Evolutionary conservation across 2,113 vertebrate genomes (phyloP).

Genomic region (Cyphomyrus discorhynchus): DNA sequence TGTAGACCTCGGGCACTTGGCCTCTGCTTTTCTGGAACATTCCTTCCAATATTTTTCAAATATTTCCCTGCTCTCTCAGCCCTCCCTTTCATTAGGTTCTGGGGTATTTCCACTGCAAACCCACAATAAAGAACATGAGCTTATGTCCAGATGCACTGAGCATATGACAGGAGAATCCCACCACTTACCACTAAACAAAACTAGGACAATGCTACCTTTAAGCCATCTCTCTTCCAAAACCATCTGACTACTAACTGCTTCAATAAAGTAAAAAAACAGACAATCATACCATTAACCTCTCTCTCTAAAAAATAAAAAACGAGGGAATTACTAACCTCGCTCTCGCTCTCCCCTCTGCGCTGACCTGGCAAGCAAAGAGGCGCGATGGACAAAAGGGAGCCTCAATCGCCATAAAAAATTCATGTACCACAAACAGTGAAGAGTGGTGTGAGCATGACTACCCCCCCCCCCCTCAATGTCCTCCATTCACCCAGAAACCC

Average conservation of each 20-base stretch:
- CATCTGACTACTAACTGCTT: background rate
- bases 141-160: background rate
- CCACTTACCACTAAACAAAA: background rate
- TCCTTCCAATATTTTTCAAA: background rate
- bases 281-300: background rate
- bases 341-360: background rate
- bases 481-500: background rate
- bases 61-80: background rate
- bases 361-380: constrained; percentile 11
- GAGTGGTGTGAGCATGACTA: background rate
- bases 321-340: background rate
- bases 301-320: background rate
- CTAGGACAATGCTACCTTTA: background rate
- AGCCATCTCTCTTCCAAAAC: background rate
- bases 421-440: constrained; percentile 38
- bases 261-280: background rate
- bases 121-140: background rate
- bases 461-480: constrained; percentile 7
- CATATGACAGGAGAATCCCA: background rate
- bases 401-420: constrained; percentile 59
- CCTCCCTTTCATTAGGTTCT: constrained; percentile 11
- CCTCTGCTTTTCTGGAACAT: background rate
- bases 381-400: constrained; percentile 50
- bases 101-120: background rate
- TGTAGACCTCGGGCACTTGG: background rate